Percentiles rank a stretch among this genome's conserved stretches.
Conservation (phyloP, 35 echinoderm and acorn worm genomes). For the Apostichopus japonicus region DNA sequence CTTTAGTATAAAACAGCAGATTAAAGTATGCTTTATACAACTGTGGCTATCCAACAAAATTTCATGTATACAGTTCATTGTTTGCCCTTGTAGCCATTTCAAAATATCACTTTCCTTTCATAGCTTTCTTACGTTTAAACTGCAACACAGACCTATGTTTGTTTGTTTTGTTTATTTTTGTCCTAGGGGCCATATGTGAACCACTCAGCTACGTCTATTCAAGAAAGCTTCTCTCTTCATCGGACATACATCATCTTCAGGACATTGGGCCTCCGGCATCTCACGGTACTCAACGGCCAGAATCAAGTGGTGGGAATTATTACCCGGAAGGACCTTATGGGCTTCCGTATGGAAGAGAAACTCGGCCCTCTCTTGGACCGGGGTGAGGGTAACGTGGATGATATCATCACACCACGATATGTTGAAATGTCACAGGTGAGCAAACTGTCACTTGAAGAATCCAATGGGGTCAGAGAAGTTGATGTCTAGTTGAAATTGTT, state of each 20-base stretch:
- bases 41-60: too few species aligned
- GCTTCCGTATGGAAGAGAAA: conserved; percentile 90
- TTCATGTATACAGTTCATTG: too few species aligned
- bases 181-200: conserved; percentile 88
- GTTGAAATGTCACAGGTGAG: conserved; percentile 61
- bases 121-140: too few species aligned
- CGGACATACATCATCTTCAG: conserved; percentile 97
- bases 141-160: too few species aligned
- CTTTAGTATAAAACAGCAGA: too few species aligned
- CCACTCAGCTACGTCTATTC: conserved; percentile 86
- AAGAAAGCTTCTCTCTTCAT: conserved; percentile 92
- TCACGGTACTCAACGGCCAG: conserved; percentile 83
- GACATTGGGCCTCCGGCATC: conserved; percentile 89
- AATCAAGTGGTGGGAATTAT: conserved; percentile 94
- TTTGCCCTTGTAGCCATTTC: too few species aligned
- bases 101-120: too few species aligned
- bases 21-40: too few species aligned
- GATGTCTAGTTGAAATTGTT: not conserved
- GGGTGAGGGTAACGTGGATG: conserved; percentile 42
- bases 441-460: not conserved
- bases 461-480: conserved; percentile 8
- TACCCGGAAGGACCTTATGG: conserved; percentile 97
- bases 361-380: conserved; percentile 63
- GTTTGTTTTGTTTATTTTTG: not conserved
- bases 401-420: conserved; percentile 54